Percentiles rank a stretch among this genome's conserved stretches.
Evolutionary conservation across 2,113 vertebrate genomes (phyloP).

Genomic region (Sclerurus mexicanus): DNA sequence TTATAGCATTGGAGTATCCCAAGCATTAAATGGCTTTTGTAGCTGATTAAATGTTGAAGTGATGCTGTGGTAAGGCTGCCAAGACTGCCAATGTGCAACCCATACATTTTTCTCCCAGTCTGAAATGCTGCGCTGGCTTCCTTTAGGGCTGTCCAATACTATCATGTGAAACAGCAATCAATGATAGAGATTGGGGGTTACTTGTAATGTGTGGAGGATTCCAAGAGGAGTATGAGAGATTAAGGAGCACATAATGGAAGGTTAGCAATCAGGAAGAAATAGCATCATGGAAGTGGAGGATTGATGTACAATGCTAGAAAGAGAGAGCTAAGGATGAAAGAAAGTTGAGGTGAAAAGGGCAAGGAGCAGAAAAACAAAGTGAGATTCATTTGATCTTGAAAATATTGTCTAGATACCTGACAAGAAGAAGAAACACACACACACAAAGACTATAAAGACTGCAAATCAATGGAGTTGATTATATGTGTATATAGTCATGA

Average conservation of each 20-base stretch:
- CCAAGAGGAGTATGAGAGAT: not conserved
- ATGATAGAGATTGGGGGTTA: not conserved
- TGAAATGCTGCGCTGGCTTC: conserved; percentile 21
- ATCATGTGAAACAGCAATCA: not conserved
- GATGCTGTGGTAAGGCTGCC: conserved; percentile 21
- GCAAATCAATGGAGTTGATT: not conserved
- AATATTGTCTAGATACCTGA: not conserved
- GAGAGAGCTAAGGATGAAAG: not conserved
- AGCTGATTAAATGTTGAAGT: conserved; percentile 50
- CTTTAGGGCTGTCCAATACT: not conserved
- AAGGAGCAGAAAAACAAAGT: not conserved
- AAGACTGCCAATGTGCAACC: not conserved
- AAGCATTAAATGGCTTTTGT: conserved; percentile 59
- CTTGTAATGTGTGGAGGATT: not conserved
- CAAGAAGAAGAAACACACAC: not conserved
- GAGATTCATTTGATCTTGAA: not conserved
- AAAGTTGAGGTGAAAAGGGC: not conserved
- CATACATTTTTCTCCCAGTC: not conserved
- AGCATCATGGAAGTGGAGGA: not conserved
- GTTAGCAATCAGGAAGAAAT: not conserved
- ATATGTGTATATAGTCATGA: not conserved
- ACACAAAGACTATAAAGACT: not conserved
- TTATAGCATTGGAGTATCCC: conserved; percentile 40
- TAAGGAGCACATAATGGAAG: not conserved
- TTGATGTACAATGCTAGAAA: not conserved